Evolutionary conservation across 1,140 invertebrate genomes (phyloP).

Genomic region (Thaumatotibia leucotreta): DNA sequence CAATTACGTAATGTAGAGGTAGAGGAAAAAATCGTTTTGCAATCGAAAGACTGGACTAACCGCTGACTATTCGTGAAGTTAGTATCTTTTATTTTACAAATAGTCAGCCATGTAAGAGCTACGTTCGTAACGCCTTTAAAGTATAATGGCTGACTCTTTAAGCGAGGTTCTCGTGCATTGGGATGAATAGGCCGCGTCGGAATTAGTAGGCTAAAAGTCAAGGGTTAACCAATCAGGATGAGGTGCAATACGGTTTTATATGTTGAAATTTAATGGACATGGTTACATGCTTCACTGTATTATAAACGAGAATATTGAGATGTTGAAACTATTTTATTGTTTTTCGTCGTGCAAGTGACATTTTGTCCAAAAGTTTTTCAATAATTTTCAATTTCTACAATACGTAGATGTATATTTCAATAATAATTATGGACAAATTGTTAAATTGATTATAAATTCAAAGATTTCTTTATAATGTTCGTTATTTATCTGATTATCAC

Average conservation of each 20-base stretch:
- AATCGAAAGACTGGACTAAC: too few relatives aligned
- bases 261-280: slow-evolving; percentile 21
- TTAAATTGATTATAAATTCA: not conserved
- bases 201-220: slow-evolving; percentile 18
- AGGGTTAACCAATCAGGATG: slow-evolving; percentile 37
- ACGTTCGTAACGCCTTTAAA: too few relatives aligned
- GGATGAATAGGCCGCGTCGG: not conserved
- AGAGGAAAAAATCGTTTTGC: too few relatives aligned
- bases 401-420: not conserved
- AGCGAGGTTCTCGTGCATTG: not conserved
- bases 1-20: too few relatives aligned
- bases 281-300: slow-evolving; percentile 19
- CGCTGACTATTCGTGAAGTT: too few relatives aligned
- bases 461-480: not conserved
- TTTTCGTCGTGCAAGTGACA: slow-evolving; percentile 1
- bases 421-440: not conserved
- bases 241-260: slow-evolving; percentile 43
- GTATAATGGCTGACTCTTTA: not conserved
- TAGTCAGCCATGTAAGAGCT: not conserved
- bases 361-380: not conserved
- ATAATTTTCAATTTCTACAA: not conserved
- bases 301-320: not conserved
- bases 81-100: not conserved
- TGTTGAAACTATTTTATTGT: not conserved
- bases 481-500: not conserved